Evolutionary conservation across 2,113 vertebrate species (phyloP), one percentile per base, ranked within the genome.

Genomic region (Vimba vimba): DNA sequence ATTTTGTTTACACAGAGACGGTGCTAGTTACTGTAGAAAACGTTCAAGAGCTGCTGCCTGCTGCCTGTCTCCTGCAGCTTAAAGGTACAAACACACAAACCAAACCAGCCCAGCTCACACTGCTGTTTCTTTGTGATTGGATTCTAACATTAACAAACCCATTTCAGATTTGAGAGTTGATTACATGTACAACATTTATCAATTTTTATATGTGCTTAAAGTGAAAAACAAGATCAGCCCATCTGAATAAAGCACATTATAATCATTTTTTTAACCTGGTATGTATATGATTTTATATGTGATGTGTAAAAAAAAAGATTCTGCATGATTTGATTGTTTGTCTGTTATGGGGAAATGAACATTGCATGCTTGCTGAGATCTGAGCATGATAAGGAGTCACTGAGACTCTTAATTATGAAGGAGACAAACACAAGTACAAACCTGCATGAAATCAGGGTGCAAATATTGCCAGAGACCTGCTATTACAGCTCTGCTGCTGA

Each of bases 1-100:
- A 99, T 92, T 99, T 99, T 90, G 98, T 99, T 13, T 99, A 99
- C 89, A 99, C 98, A 33, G 98, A 99, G 93, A 99, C 98, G 0
- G 98, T 99, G 55, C 94, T 98, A 0, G 98, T 99, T 86, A 99
- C 98, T 0, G 98, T 99, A 88, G 98, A 99, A 91, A 99, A 99
- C 0, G 98, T 99, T 36, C 98, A 99, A 66, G 98, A 99, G 21
- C 91, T 99, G 89, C 96, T 99, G 27, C 98, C 98, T 11, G 98
- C 98, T 1, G 97, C 98, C 0, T 99, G 98, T 87, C 91, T 99
- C 85, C 95, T 99, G 74, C 98, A 99, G 91, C 95, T 99, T 83
- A 99, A 99, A 98, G 98, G 98, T 99, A 94, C 87, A 82, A 50
- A 55, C 11, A 39, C 13, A 83, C 71, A 88, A 85, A 83, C 62